Evolutionary conservation across 2,888 invertebrate species (phyloP).

Genomic region (Notodonta ziczac): DNA sequence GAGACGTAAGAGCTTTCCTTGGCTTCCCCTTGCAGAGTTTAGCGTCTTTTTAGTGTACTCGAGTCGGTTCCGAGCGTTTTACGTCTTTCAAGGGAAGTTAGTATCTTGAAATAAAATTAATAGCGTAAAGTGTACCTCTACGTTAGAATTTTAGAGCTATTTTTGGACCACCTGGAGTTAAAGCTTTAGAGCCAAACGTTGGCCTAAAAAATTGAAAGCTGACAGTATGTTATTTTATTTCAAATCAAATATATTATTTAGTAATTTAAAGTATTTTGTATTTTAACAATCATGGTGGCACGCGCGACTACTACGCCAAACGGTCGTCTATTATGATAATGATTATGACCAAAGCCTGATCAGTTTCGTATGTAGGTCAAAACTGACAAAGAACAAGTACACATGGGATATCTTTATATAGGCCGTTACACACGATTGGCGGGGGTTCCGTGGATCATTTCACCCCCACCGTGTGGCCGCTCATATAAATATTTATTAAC

Average conservation of each 20-base stretch:
- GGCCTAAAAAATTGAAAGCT: too few species aligned
- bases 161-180: neutral
- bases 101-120: constrained; percentile 34
- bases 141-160: neutral
- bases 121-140: constrained; percentile 13
- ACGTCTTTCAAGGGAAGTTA: constrained; percentile 43
- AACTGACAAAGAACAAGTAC: neutral
- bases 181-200: too few species aligned
- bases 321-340: too few species aligned
- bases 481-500: constrained; percentile 5
- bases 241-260: too few species aligned
- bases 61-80: constrained; percentile 45
- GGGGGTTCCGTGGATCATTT: constrained; percentile 9
- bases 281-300: too few species aligned
- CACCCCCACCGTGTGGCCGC: neutral
- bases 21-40: constrained; percentile 67
- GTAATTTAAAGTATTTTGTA: too few species aligned
- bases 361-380: neutral
- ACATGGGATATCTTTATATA: constrained; percentile 11
- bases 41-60: constrained; percentile 72
- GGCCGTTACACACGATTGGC: constrained; percentile 8
- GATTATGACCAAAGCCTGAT: too few species aligned
- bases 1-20: constrained; percentile 75
- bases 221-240: too few species aligned
- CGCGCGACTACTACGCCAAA: too few species aligned